Evolutionary conservation across 2,113 vertebrate genomes (phyloP).

Genomic region (Rynchops niger): DNA sequence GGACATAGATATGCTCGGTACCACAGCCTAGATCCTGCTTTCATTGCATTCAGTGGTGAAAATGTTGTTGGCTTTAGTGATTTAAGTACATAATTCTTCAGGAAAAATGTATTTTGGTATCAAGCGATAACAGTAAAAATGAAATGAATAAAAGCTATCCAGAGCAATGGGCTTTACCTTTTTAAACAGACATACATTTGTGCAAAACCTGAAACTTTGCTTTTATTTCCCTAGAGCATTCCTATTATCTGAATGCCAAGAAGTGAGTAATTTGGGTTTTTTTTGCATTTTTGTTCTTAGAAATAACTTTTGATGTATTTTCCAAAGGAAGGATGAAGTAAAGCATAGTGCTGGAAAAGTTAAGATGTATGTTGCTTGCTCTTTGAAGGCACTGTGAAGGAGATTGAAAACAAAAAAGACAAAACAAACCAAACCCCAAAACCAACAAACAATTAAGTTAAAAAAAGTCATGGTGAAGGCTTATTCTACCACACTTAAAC

Average conservation of each 20-base stretch:
- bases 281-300: not conserved
- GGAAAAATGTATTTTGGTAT: slow-evolving; percentile 15
- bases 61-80: not conserved
- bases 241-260: slow-evolving; percentile 12
- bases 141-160: not conserved
- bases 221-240: not conserved
- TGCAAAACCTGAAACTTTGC: not conserved
- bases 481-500: not conserved
- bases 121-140: not conserved
- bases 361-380: not conserved
- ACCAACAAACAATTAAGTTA: not conserved
- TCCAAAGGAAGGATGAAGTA: slow-evolving; percentile 2
- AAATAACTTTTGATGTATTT: slow-evolving; percentile 4
- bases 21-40: not conserved
- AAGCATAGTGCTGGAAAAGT: not conserved
- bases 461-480: not conserved
- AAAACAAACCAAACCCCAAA: too few relatives aligned
- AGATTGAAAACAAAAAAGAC: not conserved
- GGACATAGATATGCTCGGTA: not conserved
- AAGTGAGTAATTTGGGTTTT: not conserved
- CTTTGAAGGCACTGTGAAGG: not conserved
- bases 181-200: not conserved
- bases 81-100: not conserved
- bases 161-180: not conserved
- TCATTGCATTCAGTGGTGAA: not conserved